Percentiles rank a stretch among this genome's conserved stretches.
Evolutionary conservation across 2,888 invertebrate species (phyloP).

Genomic region (Xanthorhoe spadicearia): DNA sequence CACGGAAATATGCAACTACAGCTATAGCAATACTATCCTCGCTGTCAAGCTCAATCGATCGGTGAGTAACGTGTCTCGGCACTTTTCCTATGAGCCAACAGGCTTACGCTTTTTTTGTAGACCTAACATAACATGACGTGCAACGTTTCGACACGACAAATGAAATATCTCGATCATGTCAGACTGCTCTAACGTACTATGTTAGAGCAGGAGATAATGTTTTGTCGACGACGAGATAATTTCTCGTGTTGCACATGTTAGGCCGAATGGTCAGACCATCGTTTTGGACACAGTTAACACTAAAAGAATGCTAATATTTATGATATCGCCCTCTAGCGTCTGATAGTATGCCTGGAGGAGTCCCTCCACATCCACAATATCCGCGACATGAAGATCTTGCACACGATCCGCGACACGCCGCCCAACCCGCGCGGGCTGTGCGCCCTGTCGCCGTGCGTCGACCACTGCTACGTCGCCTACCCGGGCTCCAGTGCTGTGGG

Average conservation of each 20-base stretch:
- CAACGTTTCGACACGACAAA: no score
- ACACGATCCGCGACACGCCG: slow-evolving; percentile 99
- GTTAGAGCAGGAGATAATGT: no score
- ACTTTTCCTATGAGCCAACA: neutral
- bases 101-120: no score
- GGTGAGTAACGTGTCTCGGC: slow-evolving; percentile 78
- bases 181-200: no score
- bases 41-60: slow-evolving; percentile 97
- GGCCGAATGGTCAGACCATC: no score
- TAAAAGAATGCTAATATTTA: neutral
- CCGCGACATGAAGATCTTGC: slow-evolving; percentile 98
- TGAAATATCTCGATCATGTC: no score
- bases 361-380: slow-evolving; percentile 99
- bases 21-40: slow-evolving; percentile 96
- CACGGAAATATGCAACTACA: slow-evolving; percentile 99
- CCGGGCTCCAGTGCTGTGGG: slow-evolving; percentile 97
- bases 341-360: slow-evolving; percentile 99
- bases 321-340: slow-evolving; percentile 83
- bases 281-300: no score
- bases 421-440: slow-evolving; percentile 97
- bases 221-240: no score
- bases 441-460: slow-evolving; percentile 94
- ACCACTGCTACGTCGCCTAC: slow-evolving; percentile 97
- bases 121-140: no score
- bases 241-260: no score